phyloP scores from a whole-genome alignment of 2,113 vertebrate species.

The Tricholaema leucomelas region DNA sequence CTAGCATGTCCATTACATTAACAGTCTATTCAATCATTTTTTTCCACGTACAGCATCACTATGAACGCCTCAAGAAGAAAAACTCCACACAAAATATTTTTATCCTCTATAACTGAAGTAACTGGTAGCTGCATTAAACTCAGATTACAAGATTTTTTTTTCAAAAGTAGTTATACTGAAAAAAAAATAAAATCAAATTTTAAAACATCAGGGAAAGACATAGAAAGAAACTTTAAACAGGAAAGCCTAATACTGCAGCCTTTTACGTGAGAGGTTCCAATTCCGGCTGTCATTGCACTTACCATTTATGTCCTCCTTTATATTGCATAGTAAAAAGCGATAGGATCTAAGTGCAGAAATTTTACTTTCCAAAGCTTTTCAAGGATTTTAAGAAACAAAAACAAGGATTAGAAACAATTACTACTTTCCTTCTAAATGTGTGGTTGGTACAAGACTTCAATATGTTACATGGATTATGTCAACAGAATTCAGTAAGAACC shows the following conservation, averaged over 20 bases:
- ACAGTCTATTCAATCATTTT: not conserved
- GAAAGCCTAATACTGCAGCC: not conserved
- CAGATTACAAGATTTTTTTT: not conserved
- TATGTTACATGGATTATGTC: not conserved
- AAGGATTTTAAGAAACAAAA: slow-evolving; percentile 63
- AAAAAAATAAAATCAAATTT: not conserved
- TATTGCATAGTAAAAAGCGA: slow-evolving; percentile 64
- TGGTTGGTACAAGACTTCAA: not conserved
- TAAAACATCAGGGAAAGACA: not conserved
- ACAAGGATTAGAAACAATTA: slow-evolving; percentile 52
- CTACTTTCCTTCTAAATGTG: not conserved
- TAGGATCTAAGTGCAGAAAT: slow-evolving; percentile 48
- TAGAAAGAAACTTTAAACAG: not conserved
- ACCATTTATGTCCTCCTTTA: slow-evolving; percentile 69
- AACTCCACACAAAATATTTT: not conserved
- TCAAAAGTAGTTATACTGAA: not conserved
- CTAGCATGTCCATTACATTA: not conserved
- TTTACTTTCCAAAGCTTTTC: slow-evolving; percentile 59
- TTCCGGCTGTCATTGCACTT: slow-evolving; percentile 49
- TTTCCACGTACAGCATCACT: not conserved
- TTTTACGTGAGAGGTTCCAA: not conserved
- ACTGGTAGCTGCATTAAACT: not conserved
- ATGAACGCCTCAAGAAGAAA: not conserved
- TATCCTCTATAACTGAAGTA: not conserved
- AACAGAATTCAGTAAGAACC: not conserved